A percentile compares a stretch with the other conserved stretches of the same genome.
Conservation (phyloP, 1,140 invertebrate species). For the Microplitis mediator region DNA sequence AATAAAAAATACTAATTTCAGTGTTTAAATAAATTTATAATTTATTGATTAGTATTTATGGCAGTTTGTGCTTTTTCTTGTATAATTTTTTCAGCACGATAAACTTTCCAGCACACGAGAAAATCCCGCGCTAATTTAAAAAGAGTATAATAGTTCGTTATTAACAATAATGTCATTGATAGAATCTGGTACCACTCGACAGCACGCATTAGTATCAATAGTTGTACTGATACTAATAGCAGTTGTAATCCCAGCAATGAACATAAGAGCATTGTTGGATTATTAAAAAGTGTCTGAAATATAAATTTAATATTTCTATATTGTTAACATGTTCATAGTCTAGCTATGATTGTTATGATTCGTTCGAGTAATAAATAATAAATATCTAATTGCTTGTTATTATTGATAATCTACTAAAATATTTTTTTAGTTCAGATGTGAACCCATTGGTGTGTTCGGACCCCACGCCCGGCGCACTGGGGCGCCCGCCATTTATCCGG, state of each 20-base stretch:
- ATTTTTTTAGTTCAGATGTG: no score
- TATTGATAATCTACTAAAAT: no score
- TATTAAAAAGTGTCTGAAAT: conserved; percentile 80
- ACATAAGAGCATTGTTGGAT: conserved; percentile 82
- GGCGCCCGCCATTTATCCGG: no score
- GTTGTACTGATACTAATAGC: conserved; percentile 75
- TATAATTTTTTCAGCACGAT: conserved; percentile 75
- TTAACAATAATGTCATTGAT: conserved; percentile 81
- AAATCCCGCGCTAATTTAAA: conserved; percentile 89
- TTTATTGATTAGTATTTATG: conserved; percentile 32
- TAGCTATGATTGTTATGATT: no score
- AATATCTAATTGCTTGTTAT: no score
- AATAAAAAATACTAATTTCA: background rate
- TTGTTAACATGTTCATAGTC: no score
- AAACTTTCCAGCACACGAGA: conserved; percentile 81
- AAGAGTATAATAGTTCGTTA: conserved; percentile 90
- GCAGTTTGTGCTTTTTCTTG: conserved; percentile 63
- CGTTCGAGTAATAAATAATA: no score
- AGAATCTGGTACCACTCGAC: conserved; percentile 91
- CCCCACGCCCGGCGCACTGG: no score
- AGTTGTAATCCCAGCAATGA: conserved; percentile 76
- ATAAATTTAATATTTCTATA: conserved; percentile 8
- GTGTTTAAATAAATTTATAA: background rate
- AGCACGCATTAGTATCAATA: conserved; percentile 77
- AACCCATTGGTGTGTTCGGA: no score